These are phyloP conservation scores for Hydriomena furcata DNA, from an alignment of 2,888 invertebrate species.

Conservation along the genomic window DNA sequence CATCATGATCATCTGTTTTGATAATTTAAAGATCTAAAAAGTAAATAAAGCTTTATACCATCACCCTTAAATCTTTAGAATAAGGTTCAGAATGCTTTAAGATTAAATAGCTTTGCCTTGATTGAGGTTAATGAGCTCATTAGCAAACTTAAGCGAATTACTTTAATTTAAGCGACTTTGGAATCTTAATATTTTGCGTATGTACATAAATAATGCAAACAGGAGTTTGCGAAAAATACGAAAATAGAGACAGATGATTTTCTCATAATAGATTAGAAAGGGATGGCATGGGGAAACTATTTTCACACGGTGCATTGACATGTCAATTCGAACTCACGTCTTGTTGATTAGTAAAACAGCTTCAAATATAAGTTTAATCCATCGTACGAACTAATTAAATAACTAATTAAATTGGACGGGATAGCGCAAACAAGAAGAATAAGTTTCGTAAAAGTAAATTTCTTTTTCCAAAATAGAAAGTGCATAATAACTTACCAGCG, in stretches of 20 bases:
- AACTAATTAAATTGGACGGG: not conserved
- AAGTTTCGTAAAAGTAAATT: conserved; percentile 35
- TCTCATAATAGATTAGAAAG: conserved; percentile 3
- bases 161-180: no score
- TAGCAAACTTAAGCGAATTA: no score
- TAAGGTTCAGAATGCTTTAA: conserved; percentile 6
- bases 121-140: conserved; percentile 7
- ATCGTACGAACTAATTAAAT: no score
- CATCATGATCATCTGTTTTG: not conserved
- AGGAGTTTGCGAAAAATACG: no score
- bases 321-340: conserved; percentile 10
- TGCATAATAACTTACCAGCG: conserved; percentile 83
- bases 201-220: no score
- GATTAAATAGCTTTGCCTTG: conserved; percentile 1
- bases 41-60: conserved; percentile 4
- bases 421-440: conserved; percentile 1
- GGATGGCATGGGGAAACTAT: conserved; percentile 12
- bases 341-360: not conserved
- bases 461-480: conserved; percentile 66
- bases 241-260: conserved; percentile 14
- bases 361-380: no score
- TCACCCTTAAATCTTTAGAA: not conserved
- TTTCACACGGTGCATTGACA: conserved; percentile 26
- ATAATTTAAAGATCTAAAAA: not conserved
- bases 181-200: no score